phyloP scores from a whole-genome alignment of 2,888 invertebrate species.

The Caenorhabditis sp. region DNA sequence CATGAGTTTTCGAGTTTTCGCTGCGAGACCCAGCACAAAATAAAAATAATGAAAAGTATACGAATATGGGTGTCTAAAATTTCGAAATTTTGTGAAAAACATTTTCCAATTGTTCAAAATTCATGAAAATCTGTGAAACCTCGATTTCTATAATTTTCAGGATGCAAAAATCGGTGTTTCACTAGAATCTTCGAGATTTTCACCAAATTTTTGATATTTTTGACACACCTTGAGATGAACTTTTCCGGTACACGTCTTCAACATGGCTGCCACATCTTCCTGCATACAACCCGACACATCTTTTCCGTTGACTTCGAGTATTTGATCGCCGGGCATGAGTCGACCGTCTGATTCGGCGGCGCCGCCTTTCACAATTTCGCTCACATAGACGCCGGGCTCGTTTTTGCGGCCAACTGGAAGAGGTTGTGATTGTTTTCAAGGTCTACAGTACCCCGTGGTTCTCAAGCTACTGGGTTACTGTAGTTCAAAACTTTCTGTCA shows the following conservation, averaged over 20 bases:
- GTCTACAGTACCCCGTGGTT: no score
- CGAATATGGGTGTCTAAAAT: background rate
- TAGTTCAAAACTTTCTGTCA: no score
- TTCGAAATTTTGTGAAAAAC: no score
- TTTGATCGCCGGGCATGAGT: conserved; percentile 86
- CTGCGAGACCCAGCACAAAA: no score
- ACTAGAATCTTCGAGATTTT: no score
- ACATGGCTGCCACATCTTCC: conserved; percentile 85
- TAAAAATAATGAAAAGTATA: no score
- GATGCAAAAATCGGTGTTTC: no score
- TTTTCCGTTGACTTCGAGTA: conserved; percentile 87
- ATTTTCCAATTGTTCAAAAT: background rate
- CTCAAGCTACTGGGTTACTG: no score
- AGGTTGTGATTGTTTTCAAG: no score
- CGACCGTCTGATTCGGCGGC: conserved; percentile 85
- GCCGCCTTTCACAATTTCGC: conserved; percentile 83
- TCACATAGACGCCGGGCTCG: conserved; percentile 84
- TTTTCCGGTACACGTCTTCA: conserved; percentile 76
- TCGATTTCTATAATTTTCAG: no score
- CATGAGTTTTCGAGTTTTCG: no score
- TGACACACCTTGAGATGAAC: conserved; percentile 65
- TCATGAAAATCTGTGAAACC: background rate
- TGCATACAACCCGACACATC: conserved; percentile 77
- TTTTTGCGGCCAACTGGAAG: conserved; percentile 78
- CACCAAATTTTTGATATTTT: no score